phyloP scores from a whole-genome alignment of 1,140 invertebrate genomes.

The Eueides isabella region DNA sequence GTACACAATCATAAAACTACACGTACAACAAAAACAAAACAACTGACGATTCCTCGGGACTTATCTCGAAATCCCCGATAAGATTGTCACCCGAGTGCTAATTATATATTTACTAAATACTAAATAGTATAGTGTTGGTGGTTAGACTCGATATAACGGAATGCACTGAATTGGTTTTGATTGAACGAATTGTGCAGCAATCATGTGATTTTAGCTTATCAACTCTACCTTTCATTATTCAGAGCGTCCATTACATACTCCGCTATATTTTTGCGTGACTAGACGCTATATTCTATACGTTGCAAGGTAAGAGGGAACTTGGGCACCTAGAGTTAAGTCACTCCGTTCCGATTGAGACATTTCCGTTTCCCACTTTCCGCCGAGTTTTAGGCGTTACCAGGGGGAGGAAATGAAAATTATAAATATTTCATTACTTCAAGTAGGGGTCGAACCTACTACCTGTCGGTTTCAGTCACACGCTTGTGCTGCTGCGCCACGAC shows the following conservation, averaged over 20 bases:
- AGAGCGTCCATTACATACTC: not conserved
- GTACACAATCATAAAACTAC: not conserved
- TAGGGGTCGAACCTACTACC: too few relatives aligned
- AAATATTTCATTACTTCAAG: too few relatives aligned
- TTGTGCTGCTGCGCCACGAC: too few relatives aligned
- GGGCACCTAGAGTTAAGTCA: too few relatives aligned
- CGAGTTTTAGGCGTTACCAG: too few relatives aligned
- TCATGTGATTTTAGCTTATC: conserved; percentile 23
- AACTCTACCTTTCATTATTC: not conserved
- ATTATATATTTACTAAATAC: conserved; percentile 10
- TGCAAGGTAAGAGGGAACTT: too few relatives aligned
- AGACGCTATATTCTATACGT: too few relatives aligned
- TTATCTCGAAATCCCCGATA: conserved; percentile 31
- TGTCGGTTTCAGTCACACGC: too few relatives aligned
- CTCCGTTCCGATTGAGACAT: too few relatives aligned
- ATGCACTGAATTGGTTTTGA: conserved; percentile 35
- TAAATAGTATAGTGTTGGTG: not conserved
- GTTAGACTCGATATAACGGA: conserved; percentile 15
- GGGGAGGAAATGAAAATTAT: too few relatives aligned
- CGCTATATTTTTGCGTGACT: not conserved
- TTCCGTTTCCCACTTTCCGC: too few relatives aligned
- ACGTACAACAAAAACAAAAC: conserved; percentile 9
- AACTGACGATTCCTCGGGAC: conserved; percentile 12
- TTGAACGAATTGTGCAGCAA: conserved; percentile 22
- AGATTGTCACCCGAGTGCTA: conserved; percentile 27